Conservation (phyloP, 2,113 vertebrate species). For the Pituophis catenifer region DNA sequence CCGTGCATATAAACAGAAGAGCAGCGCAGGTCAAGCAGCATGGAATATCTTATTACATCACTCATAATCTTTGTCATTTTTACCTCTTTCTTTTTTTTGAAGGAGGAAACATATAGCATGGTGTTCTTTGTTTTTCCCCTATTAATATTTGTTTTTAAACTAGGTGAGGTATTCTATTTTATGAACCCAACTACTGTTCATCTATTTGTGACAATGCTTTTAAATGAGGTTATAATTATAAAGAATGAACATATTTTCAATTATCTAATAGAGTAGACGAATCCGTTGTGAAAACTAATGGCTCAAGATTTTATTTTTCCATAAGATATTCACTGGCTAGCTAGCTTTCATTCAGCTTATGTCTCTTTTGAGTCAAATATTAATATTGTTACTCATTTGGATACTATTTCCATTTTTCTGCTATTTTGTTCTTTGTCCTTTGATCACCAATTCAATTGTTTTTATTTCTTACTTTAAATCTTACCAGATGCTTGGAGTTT, state of each 20-base stretch:
- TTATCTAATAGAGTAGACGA: neutral
- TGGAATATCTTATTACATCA: neutral
- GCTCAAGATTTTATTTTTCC: neutral
- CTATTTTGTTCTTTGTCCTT: neutral
- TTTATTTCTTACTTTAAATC: neutral
- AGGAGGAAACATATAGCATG: neutral
- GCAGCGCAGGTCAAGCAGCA: neutral
- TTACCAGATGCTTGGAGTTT: neutral
- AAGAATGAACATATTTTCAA: neutral
- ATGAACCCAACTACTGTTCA: neutral
- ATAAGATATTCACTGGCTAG: neutral
- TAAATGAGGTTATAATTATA: neutral
- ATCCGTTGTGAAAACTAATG: neutral
- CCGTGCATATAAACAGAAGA: neutral
- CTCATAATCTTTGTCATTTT: neutral
- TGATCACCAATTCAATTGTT: neutral
- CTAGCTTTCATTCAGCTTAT: neutral
- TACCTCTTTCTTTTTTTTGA: neutral
- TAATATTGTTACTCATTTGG: neutral
- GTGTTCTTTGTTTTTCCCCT: accelerated
- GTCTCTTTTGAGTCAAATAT: neutral
- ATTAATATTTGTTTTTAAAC: neutral
- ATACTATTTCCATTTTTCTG: neutral
- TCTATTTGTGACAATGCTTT: neutral
- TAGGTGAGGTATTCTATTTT: neutral